Base-by-base conservation (phyloP, 37 sponge, comb jelly and placozoan genomes). In the Diacarnus erythraeanus region DNA sequence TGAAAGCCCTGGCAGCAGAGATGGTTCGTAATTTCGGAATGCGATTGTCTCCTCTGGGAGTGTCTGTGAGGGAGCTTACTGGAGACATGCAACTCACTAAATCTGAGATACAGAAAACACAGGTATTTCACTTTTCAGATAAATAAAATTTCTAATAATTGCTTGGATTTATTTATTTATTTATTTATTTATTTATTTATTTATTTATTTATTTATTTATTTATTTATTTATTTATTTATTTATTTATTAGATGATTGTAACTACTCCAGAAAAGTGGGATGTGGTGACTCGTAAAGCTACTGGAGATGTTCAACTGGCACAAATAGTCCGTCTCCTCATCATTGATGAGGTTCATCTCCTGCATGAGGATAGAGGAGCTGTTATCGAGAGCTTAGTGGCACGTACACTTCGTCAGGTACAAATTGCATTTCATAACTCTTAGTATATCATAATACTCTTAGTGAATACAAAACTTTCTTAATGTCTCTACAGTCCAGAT, bases 211-310 rank as follows among this genome's bases (percentile, higher is more conserved):
- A n/a, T 23, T 30, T 23, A n/a, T 23, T 21, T 25, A 10, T 64
- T 21, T 25, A n/a, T 23, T n/a, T n/a, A n/a, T n/a, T n/a, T n/a
- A n/a, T n/a, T n/a, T n/a, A n/a, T n/a, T n/a, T 23, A 25, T n/a
- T 64, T 64, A 22, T n/a, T n/a, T n/a, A n/a, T n/a, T n/a, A 95
- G 95, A 97, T 97, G 97, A 85, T 98, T 71, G 94, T 98, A 60
- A 96, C 97, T 35, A 98, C 99, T 20, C 99, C 99, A 15, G 99
- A 98, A 91, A 98, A 98, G 74, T 98, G 99, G 99, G 99, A 98
- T 71, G 99, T 98, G 30, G 96, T 98, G 29, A 98, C 99, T n/a
- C 64, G 99, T 20, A 98, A 98, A 75, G 85, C 91, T 17, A 95
- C 96, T 9, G 96, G 99, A 26, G 99, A 98, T 54, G 94, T 96